Evolutionary conservation across 2,888 invertebrate species (phyloP).

Genomic region (Biston betularia): DNA sequence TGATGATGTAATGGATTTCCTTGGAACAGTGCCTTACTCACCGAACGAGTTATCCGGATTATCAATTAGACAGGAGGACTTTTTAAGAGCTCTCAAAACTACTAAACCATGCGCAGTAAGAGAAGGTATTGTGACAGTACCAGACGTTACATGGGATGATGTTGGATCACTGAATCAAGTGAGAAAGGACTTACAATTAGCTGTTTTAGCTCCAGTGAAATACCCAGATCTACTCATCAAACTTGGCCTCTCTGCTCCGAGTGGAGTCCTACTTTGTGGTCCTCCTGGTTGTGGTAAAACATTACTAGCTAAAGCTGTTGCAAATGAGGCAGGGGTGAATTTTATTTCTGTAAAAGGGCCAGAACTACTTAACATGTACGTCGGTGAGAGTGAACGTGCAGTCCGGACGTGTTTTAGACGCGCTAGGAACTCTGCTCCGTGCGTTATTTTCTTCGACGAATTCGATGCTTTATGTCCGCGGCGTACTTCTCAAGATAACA

Average conservation of each 20-base stretch:
- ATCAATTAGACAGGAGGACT: slow-evolving; percentile 91
- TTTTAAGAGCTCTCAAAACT: slow-evolving; percentile 90
- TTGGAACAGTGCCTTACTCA: slow-evolving; percentile 89
- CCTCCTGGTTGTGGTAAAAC: slow-evolving; percentile 99
- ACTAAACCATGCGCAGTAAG: slow-evolving; percentile 97
- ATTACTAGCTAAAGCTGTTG: slow-evolving; percentile 98
- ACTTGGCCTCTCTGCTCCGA: slow-evolving; percentile 92
- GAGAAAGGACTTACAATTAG: slow-evolving; percentile 94
- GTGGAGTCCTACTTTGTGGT: slow-evolving; percentile 97
- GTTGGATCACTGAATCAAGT: slow-evolving; percentile 96
- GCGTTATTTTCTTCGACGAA: slow-evolving; percentile 99
- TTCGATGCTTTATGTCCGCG: slow-evolving; percentile 98
- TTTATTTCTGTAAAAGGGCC: slow-evolving; percentile 99
- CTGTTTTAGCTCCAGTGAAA: slow-evolving; percentile 96
- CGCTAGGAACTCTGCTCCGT: slow-evolving; percentile 97
- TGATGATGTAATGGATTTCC: slow-evolving; percentile 87
- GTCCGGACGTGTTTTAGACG: slow-evolving; percentile 98
- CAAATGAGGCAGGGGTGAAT: slow-evolving; percentile 99
- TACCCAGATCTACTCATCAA: slow-evolving; percentile 92
- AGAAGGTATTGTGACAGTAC: slow-evolving; percentile 99
- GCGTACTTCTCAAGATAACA: slow-evolving; percentile 90
- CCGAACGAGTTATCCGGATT: slow-evolving; percentile 88
- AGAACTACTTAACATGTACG: slow-evolving; percentile 99
- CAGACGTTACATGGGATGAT: slow-evolving; percentile 98
- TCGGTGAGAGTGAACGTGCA: slow-evolving; percentile 99